Conservation (phyloP, 1,140 invertebrate genomes). For the Drosophila albomicans region DNA sequence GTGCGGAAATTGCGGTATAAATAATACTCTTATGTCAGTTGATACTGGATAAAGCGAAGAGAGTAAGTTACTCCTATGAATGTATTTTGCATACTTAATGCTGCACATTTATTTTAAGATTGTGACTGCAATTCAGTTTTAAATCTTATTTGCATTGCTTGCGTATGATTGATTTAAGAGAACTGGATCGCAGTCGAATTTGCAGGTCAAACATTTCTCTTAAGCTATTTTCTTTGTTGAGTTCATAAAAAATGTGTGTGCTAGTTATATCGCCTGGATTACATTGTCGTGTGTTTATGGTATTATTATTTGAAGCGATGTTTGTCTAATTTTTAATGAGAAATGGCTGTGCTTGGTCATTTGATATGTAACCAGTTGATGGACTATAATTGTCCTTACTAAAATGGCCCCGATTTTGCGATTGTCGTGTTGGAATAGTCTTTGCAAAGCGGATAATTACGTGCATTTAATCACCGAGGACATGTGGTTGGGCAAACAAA, state of each 20-base stretch:
- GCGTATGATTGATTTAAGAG: no score
- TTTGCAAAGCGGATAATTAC: constrained; percentile 50
- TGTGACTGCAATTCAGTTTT: no score
- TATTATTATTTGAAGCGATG: constrained; percentile 16
- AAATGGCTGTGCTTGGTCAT: background rate
- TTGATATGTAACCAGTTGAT: constrained; percentile 5
- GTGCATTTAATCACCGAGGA: constrained; percentile 63
- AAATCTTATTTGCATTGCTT: no score
- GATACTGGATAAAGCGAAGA: no score
- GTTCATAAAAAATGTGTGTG: background rate
- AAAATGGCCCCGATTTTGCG: constrained; percentile 32
- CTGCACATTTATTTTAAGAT: no score
- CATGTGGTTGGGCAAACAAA: constrained; percentile 45
- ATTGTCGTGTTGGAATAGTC: constrained; percentile 35
- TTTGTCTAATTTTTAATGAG: constrained; percentile 40
- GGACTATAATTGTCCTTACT: background rate
- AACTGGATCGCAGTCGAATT: no score
- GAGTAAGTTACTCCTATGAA: no score
- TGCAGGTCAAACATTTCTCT: no score
- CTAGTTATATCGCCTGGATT: constrained; percentile 1
- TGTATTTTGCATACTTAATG: no score
- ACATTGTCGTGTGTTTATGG: background rate
- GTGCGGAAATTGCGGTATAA: no score
- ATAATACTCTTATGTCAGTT: no score
- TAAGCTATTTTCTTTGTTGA: no score